phyloP scores from a whole-genome alignment of 2,797 vertebrate species.

The Microchirus variegatus region DNA sequence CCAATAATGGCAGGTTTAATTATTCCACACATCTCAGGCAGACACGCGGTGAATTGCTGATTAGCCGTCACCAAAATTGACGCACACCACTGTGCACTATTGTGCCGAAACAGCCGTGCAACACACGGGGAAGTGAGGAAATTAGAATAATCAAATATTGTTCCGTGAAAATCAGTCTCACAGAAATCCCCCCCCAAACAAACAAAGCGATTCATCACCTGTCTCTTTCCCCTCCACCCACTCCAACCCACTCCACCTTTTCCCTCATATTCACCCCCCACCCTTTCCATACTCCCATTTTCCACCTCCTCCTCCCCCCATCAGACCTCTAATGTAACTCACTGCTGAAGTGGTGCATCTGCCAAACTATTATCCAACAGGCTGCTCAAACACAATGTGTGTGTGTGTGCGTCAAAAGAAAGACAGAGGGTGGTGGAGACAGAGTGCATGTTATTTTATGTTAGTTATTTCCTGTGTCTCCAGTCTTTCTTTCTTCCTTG shows the following conservation, averaged over 20 bases:
- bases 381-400: slow-evolving; percentile 62
- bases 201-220: slow-evolving; percentile 44
- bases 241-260: slow-evolving; percentile 42
- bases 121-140: slow-evolving; percentile 22
- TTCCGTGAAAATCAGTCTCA: slow-evolving; percentile 6
- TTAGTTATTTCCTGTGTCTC: slow-evolving; percentile 28
- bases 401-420: slow-evolving; percentile 35
- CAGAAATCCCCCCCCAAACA: slow-evolving; percentile 24
- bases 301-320: slow-evolving; percentile 28
- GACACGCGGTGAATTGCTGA: slow-evolving; percentile 67
- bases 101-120: slow-evolving; percentile 14
- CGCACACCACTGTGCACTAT: slow-evolving; percentile 8
- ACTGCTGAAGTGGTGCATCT: slow-evolving; percentile 70
- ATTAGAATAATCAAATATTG: slow-evolving; percentile 10
- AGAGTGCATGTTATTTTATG: slow-evolving; percentile 44
- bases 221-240: slow-evolving; percentile 30
- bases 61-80: slow-evolving; percentile 53
- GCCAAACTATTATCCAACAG: slow-evolving; percentile 77
- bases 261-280: slow-evolving; percentile 46
- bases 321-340: slow-evolving; percentile 60
- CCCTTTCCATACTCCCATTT: slow-evolving; percentile 44
- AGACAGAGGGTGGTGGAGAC: slow-evolving; percentile 12
- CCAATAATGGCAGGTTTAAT: slow-evolving; percentile 77
- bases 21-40: slow-evolving; percentile 69
- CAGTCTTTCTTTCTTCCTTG: slow-evolving; percentile 17